Evolutionary conservation across 2,113 vertebrate species (phyloP).

Genomic region (Pholis gunnellus): DNA sequence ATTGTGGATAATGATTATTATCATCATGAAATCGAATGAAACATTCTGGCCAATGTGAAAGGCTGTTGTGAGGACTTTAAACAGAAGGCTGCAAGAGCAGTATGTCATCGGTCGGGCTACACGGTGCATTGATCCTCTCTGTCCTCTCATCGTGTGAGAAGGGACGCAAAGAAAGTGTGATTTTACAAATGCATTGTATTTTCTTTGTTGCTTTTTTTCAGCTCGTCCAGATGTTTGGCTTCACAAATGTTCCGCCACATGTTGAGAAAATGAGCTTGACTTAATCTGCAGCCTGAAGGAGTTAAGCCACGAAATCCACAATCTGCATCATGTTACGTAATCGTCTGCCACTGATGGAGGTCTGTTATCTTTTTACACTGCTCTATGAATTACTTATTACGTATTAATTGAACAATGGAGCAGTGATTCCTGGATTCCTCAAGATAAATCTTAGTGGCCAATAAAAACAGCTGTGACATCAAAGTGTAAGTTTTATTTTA

Average conservation of each 20-base stretch:
- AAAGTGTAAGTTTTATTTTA: background rate
- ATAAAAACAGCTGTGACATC: background rate
- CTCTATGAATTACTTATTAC: background rate
- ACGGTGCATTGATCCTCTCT: background rate
- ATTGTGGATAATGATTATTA: too few relatives aligned
- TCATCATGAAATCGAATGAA: too few relatives aligned
- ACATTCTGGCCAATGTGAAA: too few relatives aligned
- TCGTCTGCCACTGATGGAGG: conserved; percentile 10
- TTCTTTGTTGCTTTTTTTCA: background rate
- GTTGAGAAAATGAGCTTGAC: conserved; percentile 15
- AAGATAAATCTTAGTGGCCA: background rate
- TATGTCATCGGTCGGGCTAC: conserved; percentile 9
- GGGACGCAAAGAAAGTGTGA: background rate
- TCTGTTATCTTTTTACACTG: background rate
- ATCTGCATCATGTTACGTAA: conserved; percentile 46
- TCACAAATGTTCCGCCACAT: conserved; percentile 10
- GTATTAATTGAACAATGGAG: background rate
- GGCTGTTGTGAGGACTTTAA: background rate
- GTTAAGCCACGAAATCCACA: conserved; percentile 32
- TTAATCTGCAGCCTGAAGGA: conserved; percentile 56
- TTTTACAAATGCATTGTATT: background rate
- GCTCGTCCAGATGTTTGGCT: background rate
- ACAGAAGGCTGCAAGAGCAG: conserved; percentile 1
- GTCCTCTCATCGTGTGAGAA: background rate
- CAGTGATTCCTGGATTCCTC: background rate